Evolutionary conservation across 2,888 invertebrate genomes (phyloP), one percentile per base, ranked within the genome.

Genomic region (Aradus depressus): DNA sequence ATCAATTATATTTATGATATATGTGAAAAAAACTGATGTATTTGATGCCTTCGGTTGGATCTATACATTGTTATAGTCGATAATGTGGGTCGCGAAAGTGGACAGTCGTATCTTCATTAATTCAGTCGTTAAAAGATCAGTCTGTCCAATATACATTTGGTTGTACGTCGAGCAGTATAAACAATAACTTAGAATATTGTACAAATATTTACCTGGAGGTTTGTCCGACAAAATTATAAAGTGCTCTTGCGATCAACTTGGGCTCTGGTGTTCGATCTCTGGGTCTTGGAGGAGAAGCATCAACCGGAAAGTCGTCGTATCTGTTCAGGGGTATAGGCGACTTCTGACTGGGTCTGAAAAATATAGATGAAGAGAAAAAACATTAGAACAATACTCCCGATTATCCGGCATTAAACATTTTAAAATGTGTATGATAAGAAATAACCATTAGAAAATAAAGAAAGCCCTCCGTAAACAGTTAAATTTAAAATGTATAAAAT

Each of bases 261-360:
- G 81, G 78, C 65, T 82, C 80, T 22, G 77, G 77, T 26, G 77
- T 77, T 57, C 73, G 70, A 54, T 76, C 76, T 57, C 75, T 68
- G n/a, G 72, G 70, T 57, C 72, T 65, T 54, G 68, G 64, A 62
- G 74, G 70, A 51, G 75, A 73, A 59, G 77, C 68, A 64, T 82
- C 80, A 55, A 80, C 77, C 59, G 80, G 75, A 60, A 88, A 84
- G 64, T 90, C 88, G 68, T 95, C 92, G 71, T 93, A 95, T 60
- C 93, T 79, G 69, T 93, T 91, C 56, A 90, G 70, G 5, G 92
- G 81, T 53, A 95, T 88, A 38, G 93, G 90, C 10, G 90, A 88
- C 70, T 93, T 95, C 70, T 91, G 90, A 37, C 88, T 83, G 35
- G 90, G 89, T 63, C 75, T 76, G 64, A 2, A 63, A 62, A 23